A percentile compares a stretch with the other conserved stretches of the same genome.
Evolutionary conservation across 2,888 invertebrate genomes (phyloP).

Genomic region (Vesta saturnalis): DNA sequence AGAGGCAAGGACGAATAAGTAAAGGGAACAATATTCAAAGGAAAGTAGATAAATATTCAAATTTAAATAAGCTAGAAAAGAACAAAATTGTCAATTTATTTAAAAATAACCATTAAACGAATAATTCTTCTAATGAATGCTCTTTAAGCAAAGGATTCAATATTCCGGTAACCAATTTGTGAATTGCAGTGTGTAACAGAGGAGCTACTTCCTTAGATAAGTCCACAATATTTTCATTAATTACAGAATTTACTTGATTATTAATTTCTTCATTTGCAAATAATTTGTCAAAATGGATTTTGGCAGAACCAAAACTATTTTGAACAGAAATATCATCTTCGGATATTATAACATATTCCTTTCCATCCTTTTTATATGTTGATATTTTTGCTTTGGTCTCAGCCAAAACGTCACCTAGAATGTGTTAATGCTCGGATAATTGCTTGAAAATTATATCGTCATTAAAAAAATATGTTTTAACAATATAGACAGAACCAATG

Average conservation of each 20-base stretch:
- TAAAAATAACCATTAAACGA: slow-evolving; percentile 8
- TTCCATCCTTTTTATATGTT: too few relatives aligned
- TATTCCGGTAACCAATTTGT: neutral
- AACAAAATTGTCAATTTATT: too few relatives aligned
- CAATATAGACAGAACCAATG: too few relatives aligned
- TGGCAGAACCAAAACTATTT: neutral
- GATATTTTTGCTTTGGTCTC: neutral
- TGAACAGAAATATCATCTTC: neutral
- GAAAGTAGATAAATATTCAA: too few relatives aligned
- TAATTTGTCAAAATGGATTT: slow-evolving; percentile 3
- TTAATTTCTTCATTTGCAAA: slow-evolving; percentile 19
- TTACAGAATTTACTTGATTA: neutral
- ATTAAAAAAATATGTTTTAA: too few relatives aligned
- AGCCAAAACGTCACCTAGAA: neutral
- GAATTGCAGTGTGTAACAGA: neutral
- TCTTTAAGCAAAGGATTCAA: slow-evolving; percentile 11
- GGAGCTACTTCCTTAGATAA: slow-evolving; percentile 16
- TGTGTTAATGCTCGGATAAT: neutral
- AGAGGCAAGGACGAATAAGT: too few relatives aligned
- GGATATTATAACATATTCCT: neutral
- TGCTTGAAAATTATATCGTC: too few relatives aligned
- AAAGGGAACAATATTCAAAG: too few relatives aligned
- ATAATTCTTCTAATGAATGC: slow-evolving; percentile 19
- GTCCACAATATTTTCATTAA: slow-evolving; percentile 14
- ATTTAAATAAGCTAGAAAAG: too few relatives aligned